Evolutionary conservation across 2,113 vertebrate genomes (phyloP), one percentile per base, ranked within the genome.

Genomic region (Ornithorhynchus anatinus): DNA sequence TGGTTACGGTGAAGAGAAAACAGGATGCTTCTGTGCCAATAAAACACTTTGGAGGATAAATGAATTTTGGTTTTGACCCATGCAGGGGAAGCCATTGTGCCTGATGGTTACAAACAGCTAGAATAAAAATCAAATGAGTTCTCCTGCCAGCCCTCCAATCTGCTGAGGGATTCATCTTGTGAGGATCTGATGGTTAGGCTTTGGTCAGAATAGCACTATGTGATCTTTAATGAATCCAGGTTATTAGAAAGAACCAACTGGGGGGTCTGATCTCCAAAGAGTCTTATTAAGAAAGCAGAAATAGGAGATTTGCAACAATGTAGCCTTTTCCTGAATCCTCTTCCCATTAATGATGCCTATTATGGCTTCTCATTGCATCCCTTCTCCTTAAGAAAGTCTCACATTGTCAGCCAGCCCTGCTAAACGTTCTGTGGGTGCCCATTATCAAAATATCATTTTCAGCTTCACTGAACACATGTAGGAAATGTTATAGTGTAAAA

Each of bases 391-490:
- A 92, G 85, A 89, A 92, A 93, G 84, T 88, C 91, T 91, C 84
- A 88, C 84, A 84, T 87, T 92, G 91, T 93, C 90, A 89, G 65
- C 72, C 72, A 77, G 85, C 56, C 86, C 86, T 88, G 80, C 91
- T 92, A 89, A 93, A 88, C 5, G 52, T 89, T 91, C 86, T 76
- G 82, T 86, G 86, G 86, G 51, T 83, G 88, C 84, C 89, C 92
- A 89, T 93, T 92, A 93, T 89, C 88, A 87, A 94, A 94, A 93
- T 91, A 93, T 87, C 85, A 92, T 92, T 94, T 94, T 93, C 84
- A 72, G 90, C 90, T 91, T 91, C 87, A 77, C 86, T 92, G 92
- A 90, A 89, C 90, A 89, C 79, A 50, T 91, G 91, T 90, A 92
- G 88, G 88, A 93, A 91, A 91, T 72, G 75, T 90, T 88, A 82